A percentile compares a stretch with the other conserved stretches of the same genome.
Conservation (phyloP, 2,888 invertebrate genomes). For the Empis stercorea region DNA sequence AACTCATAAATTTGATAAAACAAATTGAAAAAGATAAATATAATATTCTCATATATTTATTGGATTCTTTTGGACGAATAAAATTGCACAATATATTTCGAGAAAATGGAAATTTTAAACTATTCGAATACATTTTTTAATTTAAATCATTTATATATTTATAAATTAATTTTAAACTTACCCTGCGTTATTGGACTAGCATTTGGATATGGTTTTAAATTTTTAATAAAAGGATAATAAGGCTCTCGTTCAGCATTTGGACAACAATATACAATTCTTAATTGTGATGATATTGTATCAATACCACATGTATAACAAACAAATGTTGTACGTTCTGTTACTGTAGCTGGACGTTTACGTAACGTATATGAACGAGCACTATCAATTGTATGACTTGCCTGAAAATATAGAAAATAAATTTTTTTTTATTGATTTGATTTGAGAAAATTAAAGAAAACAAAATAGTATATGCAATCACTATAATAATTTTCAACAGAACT, state of each 20-base stretch:
- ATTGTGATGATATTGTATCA: conserved; percentile 64
- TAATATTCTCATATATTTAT: too few relatives aligned
- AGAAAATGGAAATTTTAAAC: too few relatives aligned
- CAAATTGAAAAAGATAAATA: too few relatives aligned
- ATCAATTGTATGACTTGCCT: conserved; percentile 59
- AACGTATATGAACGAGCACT: conserved; percentile 68
- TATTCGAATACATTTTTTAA: too few relatives aligned
- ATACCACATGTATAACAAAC: conserved; percentile 84
- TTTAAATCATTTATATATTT: too few relatives aligned
- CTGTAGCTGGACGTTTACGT: conserved; percentile 58
- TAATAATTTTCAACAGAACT: too few relatives aligned
- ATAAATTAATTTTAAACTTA: conserved; percentile 25
- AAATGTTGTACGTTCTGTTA: conserved; percentile 54
- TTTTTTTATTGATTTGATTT: neutral
- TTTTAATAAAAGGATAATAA: conserved; percentile 79
- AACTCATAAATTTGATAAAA: too few relatives aligned
- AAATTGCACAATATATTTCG: too few relatives aligned
- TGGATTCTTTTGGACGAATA: too few relatives aligned
- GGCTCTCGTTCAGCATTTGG: conserved; percentile 76
- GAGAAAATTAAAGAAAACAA: neutral
- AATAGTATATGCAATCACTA: neutral
- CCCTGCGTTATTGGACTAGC: conserved; percentile 84
- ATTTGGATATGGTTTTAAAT: conserved; percentile 65
- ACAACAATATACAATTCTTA: conserved; percentile 72
- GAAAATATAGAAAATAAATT: conserved; percentile 18